Evolutionary conservation across 2,113 vertebrate species (phyloP).

Genomic region (Xerus inauris): DNA sequence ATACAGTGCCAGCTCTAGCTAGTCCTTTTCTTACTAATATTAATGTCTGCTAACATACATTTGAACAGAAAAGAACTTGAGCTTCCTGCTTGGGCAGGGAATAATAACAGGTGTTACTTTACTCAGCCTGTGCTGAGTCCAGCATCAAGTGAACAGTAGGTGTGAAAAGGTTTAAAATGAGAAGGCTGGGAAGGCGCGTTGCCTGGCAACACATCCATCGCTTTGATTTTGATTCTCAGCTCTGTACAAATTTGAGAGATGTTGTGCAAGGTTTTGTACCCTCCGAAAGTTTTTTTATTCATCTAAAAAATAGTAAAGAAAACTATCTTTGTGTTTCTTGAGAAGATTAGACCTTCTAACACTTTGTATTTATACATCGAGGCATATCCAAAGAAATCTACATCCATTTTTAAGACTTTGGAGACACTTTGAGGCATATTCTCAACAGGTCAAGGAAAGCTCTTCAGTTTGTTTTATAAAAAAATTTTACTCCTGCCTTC

Average conservation of each 20-base stretch:
- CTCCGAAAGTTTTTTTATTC: not conserved
- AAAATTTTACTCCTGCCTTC: not conserved
- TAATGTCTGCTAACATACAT: constrained; percentile 54
- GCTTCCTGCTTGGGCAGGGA: constrained; percentile 3
- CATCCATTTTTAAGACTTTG: not conserved
- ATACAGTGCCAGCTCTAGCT: not conserved
- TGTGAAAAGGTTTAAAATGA: constrained; percentile 3
- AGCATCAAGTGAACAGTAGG: not conserved
- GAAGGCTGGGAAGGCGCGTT: not conserved
- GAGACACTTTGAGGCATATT: not conserved
- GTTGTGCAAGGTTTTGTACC: not conserved
- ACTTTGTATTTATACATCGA: not conserved
- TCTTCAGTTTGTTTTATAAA: not conserved
- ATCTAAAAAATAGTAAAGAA: not conserved
- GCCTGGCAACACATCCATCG: not conserved
- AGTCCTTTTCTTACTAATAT: not conserved
- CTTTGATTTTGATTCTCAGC: not conserved
- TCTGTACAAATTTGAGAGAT: not conserved
- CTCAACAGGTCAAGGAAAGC: not conserved
- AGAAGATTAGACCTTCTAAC: not conserved
- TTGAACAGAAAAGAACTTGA: not conserved
- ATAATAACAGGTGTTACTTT: constrained; percentile 1
- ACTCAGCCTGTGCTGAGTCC: not conserved
- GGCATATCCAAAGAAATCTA: not conserved
- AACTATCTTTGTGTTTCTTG: not conserved